phyloP scores from a whole-genome alignment of 1,140 invertebrate genomes.

The Macrostomum lignano region DNA sequence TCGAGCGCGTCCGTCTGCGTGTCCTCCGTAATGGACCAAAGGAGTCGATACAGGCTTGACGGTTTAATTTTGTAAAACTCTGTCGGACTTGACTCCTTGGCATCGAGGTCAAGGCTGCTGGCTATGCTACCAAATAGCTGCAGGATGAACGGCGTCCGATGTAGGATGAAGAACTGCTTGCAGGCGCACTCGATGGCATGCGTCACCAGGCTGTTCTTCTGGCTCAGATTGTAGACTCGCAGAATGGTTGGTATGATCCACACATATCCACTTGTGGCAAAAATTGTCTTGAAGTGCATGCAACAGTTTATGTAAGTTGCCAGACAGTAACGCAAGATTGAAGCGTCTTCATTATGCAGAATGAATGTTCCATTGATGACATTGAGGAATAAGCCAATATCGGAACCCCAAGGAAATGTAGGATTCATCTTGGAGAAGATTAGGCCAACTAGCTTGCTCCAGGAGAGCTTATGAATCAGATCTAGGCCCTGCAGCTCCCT shows the following conservation, averaged over 20 bases:
- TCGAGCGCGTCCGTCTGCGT: slow-evolving; percentile 63
- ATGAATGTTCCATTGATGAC: slow-evolving; percentile 87
- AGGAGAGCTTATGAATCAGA: slow-evolving; percentile 88
- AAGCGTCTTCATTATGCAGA: slow-evolving; percentile 73
- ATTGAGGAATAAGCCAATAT: slow-evolving; percentile 85
- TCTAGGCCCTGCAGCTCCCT: slow-evolving; percentile 63
- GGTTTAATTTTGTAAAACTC: slow-evolving; percentile 43
- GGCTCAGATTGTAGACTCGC: slow-evolving; percentile 82
- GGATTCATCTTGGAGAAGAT: slow-evolving; percentile 97
- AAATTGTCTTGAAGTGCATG: slow-evolving; percentile 7
- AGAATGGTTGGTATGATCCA: slow-evolving; percentile 85
- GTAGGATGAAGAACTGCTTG: slow-evolving; percentile 89
- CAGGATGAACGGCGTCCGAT: slow-evolving; percentile 84
- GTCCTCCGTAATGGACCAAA: slow-evolving; percentile 57
- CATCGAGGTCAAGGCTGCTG: slow-evolving; percentile 47
- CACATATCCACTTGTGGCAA: slow-evolving; percentile 40
- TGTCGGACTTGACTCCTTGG: slow-evolving; percentile 15
- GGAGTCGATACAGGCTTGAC: slow-evolving; percentile 56
- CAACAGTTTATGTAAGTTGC: slow-evolving; percentile 44
- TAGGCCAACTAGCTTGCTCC: slow-evolving; percentile 66
- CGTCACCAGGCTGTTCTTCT: slow-evolving; percentile 65
- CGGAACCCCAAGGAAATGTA: slow-evolving; percentile 82
- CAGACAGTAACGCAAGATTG: slow-evolving; percentile 72
- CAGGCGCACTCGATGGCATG: slow-evolving; percentile 85
- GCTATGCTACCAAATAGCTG: slow-evolving; percentile 96